Base-by-base conservation (phyloP, 2,888 invertebrate genomes). In the Altica lythri region DNA sequence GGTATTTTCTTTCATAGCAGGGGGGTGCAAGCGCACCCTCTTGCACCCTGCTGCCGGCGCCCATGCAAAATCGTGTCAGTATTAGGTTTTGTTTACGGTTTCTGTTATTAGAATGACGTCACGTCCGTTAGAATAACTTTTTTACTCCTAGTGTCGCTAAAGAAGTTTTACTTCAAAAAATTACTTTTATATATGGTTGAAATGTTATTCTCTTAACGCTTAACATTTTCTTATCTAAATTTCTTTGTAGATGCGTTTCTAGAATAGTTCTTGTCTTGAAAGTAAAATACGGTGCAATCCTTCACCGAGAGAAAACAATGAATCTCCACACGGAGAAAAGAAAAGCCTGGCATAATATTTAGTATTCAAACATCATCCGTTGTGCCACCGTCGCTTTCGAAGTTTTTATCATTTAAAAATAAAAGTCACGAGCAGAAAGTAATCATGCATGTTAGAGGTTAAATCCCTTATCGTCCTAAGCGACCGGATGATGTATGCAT, bases 361-460 rank as follows among this genome's bases (percentile, higher is more conserved):
- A 57, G 60, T 62, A 64, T 64, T 62, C 66, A 49, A 51, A 45
- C 32, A 9, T 54, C 53, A 57, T 61, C 54, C 55, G 46, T 56
- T 54, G 43, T 25, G 40, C 40, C 55, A 56, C 62, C 58, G 64
- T 53, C 65, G 61, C 62, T 66, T 61, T 59, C 59, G 60, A 64
- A 68, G 66, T 72, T 73, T 72, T 74, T 74, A 72, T 74, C 73
- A 72, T 72, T 72, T 68, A 69, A 70, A 72, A 72, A 73, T 72
- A 73, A 73, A 72, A 69, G 73, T 72, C 72, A 71, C 72, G 72
- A 63, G 66, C 69, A 64, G 68, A 70, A 71, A 70, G 72, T 72
- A 73, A 73, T 74, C 74, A 72, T 72, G 73, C 71, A 73, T 71
- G 71, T 70, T 72, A 71, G 72, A 68, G 71, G 72, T 69, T 70